A percentile compares a stretch with the other conserved stretches of the same genome.
Evolutionary conservation across 2,113 vertebrate species (phyloP).

Genomic region (Cygnus atratus): DNA sequence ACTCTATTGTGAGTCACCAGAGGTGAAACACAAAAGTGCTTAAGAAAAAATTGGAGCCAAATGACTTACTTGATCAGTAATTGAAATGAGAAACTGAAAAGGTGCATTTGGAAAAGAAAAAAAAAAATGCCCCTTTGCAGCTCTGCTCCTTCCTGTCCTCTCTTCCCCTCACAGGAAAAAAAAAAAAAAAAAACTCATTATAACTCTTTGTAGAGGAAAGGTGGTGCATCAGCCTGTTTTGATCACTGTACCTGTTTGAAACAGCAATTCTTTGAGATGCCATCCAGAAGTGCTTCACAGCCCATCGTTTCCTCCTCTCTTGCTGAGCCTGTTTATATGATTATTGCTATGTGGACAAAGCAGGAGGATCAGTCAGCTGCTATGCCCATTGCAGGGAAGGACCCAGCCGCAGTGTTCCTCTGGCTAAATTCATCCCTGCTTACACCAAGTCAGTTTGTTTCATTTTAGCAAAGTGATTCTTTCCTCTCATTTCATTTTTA

Average conservation of each 20-base stretch:
- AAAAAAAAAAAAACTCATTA: not conserved
- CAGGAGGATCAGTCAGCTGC: not conserved
- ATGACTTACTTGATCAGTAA: not conserved
- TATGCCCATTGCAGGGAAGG: accelerated
- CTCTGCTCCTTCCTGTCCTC: not conserved
- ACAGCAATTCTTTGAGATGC: not conserved
- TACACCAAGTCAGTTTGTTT: accelerated
- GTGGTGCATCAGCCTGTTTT: not conserved
- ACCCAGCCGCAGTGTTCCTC: not conserved
- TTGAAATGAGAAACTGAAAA: constrained; percentile 24
- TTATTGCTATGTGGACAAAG: not conserved
- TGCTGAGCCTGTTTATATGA: not conserved
- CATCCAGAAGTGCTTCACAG: not conserved
- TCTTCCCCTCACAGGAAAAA: not conserved
- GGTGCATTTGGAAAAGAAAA: not conserved
- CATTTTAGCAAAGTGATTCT: not conserved
- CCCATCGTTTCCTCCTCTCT: not conserved
- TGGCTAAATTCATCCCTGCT: not conserved
- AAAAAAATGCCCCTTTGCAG: not conserved
- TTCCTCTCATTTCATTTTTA: constrained; percentile 28
- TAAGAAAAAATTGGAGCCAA: not conserved
- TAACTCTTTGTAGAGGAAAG: not conserved
- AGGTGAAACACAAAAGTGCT: not conserved
- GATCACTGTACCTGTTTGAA: constrained; percentile 20
- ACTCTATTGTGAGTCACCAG: not conserved